Evolutionary conservation across 2,113 vertebrate genomes (phyloP).

Genomic region (Dasypus novemcinctus): DNA sequence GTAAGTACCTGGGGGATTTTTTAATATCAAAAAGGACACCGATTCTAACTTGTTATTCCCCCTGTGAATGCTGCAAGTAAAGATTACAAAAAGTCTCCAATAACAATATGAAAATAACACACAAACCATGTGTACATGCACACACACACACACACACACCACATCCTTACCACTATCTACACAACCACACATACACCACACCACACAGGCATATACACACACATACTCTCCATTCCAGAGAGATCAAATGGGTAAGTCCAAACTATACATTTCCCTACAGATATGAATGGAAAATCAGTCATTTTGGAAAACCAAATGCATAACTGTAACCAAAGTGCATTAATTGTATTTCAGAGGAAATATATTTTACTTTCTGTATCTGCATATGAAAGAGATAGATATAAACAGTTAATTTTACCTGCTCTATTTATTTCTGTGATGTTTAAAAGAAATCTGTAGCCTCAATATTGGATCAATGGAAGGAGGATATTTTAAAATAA

Average conservation of each 20-base stretch:
- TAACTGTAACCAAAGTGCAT: not conserved
- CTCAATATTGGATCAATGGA: slow-evolving; percentile 14
- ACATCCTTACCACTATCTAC: not conserved
- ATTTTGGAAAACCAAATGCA: not conserved
- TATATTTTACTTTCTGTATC: not conserved
- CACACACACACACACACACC: not conserved
- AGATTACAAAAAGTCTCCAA: not conserved
- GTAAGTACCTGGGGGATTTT: not conserved
- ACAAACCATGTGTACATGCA: not conserved
- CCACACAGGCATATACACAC: not conserved
- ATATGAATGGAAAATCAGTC: not conserved
- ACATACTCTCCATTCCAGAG: not conserved
- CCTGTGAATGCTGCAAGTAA: not conserved
- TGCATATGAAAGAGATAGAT: not conserved
- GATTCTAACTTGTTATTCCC: not conserved
- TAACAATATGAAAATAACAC: not conserved
- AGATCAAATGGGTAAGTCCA: not conserved
- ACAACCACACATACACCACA: not conserved
- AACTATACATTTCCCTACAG: not conserved
- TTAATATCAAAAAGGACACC: slow-evolving; percentile 37
- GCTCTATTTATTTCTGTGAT: not conserved
- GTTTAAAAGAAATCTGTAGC: slow-evolving; percentile 14
- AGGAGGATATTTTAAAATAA: slow-evolving; percentile 49
- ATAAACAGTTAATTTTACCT: not conserved
- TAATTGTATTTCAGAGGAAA: not conserved